Conservation (phyloP, 2,113 vertebrate genomes). For the Motacilla tschutschensis region DNA sequence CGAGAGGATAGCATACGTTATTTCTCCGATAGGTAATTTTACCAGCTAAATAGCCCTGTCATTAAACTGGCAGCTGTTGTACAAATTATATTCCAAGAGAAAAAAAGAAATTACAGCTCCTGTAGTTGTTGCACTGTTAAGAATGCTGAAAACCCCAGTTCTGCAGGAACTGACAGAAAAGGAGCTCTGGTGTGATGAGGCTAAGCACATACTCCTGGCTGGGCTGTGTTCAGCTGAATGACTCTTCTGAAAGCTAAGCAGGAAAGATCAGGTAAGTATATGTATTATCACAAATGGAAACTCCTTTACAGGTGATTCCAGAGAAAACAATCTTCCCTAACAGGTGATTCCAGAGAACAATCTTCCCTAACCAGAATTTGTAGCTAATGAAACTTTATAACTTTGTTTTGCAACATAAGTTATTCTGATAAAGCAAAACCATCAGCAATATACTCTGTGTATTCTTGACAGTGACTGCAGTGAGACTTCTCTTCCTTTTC, state of each 20-base stretch:
- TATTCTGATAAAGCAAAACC: neutral
- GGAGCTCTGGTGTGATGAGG: neutral
- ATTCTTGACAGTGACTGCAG: neutral
- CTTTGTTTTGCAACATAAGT: neutral
- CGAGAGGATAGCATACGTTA: slow-evolving; percentile 65
- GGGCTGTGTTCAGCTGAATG: neutral
- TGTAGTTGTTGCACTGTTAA: neutral
- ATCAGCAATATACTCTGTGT: neutral
- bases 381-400: neutral
- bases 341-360: neutral
- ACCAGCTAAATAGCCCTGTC: slow-evolving; percentile 67
- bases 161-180: neutral
- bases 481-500: neutral
- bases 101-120: slow-evolving; percentile 25
- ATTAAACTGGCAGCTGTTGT: slow-evolving; percentile 64
- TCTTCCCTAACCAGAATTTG: neutral
- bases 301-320: neutral
- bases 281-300: neutral
- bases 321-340: neutral
- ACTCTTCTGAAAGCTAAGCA: neutral
- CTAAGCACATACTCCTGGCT: neutral
- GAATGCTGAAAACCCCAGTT: neutral
- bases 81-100: slow-evolving; percentile 60
- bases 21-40: slow-evolving; percentile 66
- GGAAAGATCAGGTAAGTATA: neutral